Percentiles rank a stretch among this genome's conserved stretches.
Conservation (phyloP, 23 tunicate species). For the Halocynthia aurantium region DNA sequence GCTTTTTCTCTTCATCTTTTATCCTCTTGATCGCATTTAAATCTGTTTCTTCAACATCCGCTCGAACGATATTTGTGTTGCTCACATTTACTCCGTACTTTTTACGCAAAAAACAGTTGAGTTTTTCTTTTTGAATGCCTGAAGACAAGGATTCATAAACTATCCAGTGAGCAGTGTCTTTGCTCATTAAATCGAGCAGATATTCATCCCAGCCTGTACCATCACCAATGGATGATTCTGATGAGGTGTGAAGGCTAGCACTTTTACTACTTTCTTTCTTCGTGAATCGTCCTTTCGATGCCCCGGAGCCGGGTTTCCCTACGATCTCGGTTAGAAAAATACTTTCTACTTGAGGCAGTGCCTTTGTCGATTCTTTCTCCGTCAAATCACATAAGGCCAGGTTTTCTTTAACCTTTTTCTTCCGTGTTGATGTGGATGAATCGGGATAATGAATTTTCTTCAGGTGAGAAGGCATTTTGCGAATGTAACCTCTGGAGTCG, state of each 20-base stretch:
- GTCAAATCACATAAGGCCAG: not conserved
- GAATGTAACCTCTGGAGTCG: constrained; percentile 47
- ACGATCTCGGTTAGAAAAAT: constrained; percentile 12
- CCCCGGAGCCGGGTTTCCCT: not conserved
- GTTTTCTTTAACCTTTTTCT: constrained; percentile 23
- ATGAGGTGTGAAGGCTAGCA: not conserved
- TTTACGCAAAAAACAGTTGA: constrained; percentile 29
- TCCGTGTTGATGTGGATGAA: constrained; percentile 33
- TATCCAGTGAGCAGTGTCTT: constrained; percentile 89
- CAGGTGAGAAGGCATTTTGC: constrained; percentile 52
- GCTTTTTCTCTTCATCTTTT: constrained; percentile 33
- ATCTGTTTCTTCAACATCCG: constrained; percentile 51
- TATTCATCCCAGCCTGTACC: constrained; percentile 62
- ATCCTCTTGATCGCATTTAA: constrained; percentile 26
- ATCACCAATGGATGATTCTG: not conserved
- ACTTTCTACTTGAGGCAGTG: not conserved
- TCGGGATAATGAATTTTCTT: constrained; percentile 39
- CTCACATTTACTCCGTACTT: constrained; percentile 73
- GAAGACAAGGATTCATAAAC: constrained; percentile 47
- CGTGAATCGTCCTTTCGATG: not conserved
- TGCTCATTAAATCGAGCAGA: constrained; percentile 52
- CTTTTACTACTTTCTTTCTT: not conserved
- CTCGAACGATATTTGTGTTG: constrained; percentile 60
- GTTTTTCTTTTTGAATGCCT: constrained; percentile 55
- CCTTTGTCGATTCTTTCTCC: not conserved